phyloP scores from a whole-genome alignment of 1,140 invertebrate genomes.

The Plutomurus gul region DNA sequence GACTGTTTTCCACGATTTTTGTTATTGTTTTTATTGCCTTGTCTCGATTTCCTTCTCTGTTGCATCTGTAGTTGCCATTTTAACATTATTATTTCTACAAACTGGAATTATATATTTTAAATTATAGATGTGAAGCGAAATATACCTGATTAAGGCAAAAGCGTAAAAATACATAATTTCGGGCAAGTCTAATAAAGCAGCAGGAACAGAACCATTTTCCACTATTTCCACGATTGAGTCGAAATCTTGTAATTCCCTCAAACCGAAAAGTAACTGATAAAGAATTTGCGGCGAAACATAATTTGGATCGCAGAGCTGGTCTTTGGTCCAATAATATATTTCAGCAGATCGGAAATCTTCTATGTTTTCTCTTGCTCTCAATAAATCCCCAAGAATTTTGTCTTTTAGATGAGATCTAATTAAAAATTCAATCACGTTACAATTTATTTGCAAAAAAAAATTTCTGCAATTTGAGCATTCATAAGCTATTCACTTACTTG shows the following conservation, averaged over 20 bases:
- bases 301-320: conserved; percentile 93
- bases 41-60: conserved; percentile 90
- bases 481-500: conserved; percentile 67
- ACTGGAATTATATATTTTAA: too few species aligned
- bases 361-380: conserved; percentile 87
- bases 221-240: conserved; percentile 98
- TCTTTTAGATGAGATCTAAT: conserved; percentile 94
- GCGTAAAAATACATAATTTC: conserved; percentile 92
- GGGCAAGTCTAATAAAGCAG: conserved; percentile 83
- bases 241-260: conserved; percentile 93
- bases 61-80: too few species aligned
- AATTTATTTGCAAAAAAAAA: not conserved
- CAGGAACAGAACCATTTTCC: conserved; percentile 73
- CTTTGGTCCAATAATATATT: conserved; percentile 85
- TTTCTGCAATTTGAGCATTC: not conserved
- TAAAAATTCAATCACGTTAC: conserved; percentile 49
- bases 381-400: conserved; percentile 92
- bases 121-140: too few species aligned
- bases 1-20: conserved; percentile 85
- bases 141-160: conserved; percentile 94
- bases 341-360: conserved; percentile 83
- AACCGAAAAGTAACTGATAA: conserved; percentile 87
- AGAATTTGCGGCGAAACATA: conserved; percentile 94
- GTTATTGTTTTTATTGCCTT: conserved; percentile 90
- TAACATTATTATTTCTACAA: too few species aligned